Percentiles rank a stretch among this genome's conserved stretches.
Evolutionary conservation across 2,888 invertebrate species (phyloP).

Genomic region (Callyntrura guangdongensis): DNA sequence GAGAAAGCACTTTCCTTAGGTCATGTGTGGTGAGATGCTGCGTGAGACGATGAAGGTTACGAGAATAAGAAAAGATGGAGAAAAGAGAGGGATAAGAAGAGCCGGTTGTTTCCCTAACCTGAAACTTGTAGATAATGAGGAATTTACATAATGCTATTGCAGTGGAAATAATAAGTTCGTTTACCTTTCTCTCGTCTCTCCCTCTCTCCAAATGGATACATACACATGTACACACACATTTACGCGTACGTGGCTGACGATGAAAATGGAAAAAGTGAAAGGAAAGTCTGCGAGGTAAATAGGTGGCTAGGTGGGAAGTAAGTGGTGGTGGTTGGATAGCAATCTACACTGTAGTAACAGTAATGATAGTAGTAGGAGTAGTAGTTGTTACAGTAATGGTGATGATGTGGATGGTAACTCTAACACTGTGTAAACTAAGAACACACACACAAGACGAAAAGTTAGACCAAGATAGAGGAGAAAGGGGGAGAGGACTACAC

Average conservation of each 20-base stretch:
- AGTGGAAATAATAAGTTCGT: slow-evolving; percentile 75
- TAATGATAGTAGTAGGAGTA: background rate
- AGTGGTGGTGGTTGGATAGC: background rate
- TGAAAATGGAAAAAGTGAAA: slow-evolving; percentile 29
- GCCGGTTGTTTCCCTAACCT: slow-evolving; percentile 70
- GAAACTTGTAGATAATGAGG: slow-evolving; percentile 76
- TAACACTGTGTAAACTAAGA: slow-evolving; percentile 15
- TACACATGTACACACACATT: background rate
- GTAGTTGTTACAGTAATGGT: background rate
- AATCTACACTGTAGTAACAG: background rate
- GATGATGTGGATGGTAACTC: background rate
- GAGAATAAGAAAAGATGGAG: background rate
- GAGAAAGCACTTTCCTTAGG: no score
- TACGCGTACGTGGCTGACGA: background rate
- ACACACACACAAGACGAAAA: background rate
- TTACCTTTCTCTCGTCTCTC: slow-evolving; percentile 65
- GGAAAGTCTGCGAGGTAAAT: background rate
- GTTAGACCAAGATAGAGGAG: slow-evolving; percentile 13
- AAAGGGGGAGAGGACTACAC: background rate
- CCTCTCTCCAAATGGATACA: background rate
- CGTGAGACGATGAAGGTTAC: slow-evolving; percentile 46
- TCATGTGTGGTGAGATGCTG: slow-evolving; percentile 7
- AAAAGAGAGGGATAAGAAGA: background rate
- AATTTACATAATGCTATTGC: slow-evolving; percentile 79
- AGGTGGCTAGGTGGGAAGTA: no score